Conservation (phyloP, 2,888 invertebrate species). For the Selenia dentaria region DNA sequence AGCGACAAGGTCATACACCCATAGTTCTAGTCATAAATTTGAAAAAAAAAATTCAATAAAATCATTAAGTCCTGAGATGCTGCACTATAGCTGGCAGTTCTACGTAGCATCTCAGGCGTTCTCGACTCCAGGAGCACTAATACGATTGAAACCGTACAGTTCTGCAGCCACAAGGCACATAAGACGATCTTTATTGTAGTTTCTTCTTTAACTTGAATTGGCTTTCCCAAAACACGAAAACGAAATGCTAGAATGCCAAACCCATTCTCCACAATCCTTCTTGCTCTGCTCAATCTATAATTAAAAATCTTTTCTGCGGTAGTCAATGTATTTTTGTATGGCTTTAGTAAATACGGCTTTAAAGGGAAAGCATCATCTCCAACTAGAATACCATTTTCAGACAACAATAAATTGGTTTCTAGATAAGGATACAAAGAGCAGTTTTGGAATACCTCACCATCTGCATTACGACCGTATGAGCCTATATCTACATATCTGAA, state of each 20-base stretch:
- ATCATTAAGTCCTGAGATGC: no score
- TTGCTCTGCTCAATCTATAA: slow-evolving; percentile 20
- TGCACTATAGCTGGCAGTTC: no score
- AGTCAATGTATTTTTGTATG: slow-evolving; percentile 7
- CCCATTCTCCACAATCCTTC: no score
- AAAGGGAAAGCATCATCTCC: slow-evolving; percentile 20
- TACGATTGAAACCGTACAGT: no score
- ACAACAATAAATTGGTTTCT: slow-evolving; percentile 13
- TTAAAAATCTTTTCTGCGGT: slow-evolving; percentile 14
- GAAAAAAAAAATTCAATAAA: no score
- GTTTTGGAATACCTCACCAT: slow-evolving; percentile 11
- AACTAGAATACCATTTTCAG: slow-evolving; percentile 17
- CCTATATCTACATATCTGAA: slow-evolving; percentile 9
- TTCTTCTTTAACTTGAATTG: slow-evolving; percentile 22
- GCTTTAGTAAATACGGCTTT: slow-evolving; percentile 17
- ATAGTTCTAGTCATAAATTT: no score
- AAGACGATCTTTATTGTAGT: slow-evolving; percentile 24
- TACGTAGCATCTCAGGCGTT: no score
- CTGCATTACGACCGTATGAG: no score
- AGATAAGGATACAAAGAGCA: slow-evolving; percentile 16
- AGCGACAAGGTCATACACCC: no score
- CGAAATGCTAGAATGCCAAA: slow-evolving; percentile 17
- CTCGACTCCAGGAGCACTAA: no score
- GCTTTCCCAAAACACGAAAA: slow-evolving; percentile 23
- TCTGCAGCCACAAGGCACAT: no score